Evolutionary conservation across 2,113 vertebrate genomes (phyloP).

Genomic region (Dasyprocta punctata): DNA sequence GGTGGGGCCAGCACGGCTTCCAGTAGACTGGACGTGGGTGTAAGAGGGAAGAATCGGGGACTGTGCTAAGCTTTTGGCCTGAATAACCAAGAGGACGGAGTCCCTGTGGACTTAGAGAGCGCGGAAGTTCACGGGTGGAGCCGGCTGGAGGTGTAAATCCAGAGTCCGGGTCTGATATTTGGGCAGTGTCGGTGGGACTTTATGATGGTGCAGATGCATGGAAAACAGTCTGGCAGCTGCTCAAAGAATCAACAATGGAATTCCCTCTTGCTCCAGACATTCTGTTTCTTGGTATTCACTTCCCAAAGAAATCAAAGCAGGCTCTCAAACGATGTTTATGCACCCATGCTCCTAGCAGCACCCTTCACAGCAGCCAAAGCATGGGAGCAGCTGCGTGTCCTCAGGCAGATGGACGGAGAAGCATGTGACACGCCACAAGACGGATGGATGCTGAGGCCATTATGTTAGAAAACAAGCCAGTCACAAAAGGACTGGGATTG

Average conservation of each 20-base stretch:
- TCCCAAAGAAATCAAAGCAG: not conserved
- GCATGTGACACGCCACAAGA: not conserved
- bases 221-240: not conserved
- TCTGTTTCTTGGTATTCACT: not conserved
- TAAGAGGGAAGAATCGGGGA: not conserved
- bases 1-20: not conserved
- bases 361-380: not conserved
- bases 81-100: not conserved
- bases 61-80: fast-evolving
- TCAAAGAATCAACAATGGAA: not conserved
- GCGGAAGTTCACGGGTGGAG: not conserved
- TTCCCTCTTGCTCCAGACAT: not conserved
- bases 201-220: not conserved
- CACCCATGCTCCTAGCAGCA: not conserved
- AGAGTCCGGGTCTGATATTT: not conserved
- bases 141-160: not conserved
- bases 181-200: fast-evolving
- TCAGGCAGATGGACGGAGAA: fast-evolving
- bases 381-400: not conserved
- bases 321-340: not conserved
- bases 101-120: no score
- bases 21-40: fast-evolving
- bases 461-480: not conserved
- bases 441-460: not conserved
- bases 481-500: not conserved